Conservation (phyloP, 1,140 invertebrate genomes). For the Conopomorpha cramerella region DNA sequence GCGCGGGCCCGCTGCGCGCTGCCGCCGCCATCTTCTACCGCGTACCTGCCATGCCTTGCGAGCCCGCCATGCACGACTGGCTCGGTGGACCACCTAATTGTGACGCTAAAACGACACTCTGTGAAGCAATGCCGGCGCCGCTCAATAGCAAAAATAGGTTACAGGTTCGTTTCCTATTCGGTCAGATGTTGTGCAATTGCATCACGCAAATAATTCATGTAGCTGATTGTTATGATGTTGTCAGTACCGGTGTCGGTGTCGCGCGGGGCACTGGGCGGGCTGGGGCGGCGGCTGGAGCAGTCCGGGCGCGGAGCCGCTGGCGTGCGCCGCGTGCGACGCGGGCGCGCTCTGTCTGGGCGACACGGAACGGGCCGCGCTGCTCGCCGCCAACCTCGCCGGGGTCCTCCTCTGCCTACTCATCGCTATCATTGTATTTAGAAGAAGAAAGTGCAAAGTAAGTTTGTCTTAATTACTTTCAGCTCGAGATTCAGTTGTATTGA, state of each 20-base stretch:
- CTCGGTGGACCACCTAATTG: slow-evolving; percentile 31
- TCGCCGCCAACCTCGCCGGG: slow-evolving; percentile 73
- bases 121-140: slow-evolving; percentile 22
- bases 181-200: too few relatives aligned
- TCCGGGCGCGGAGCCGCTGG: slow-evolving; percentile 10
- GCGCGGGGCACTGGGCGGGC: slow-evolving; percentile 27
- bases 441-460: slow-evolving; percentile 77
- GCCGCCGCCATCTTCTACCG: slow-evolving; percentile 40
- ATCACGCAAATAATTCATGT: too few relatives aligned
- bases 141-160: slow-evolving; percentile 16
- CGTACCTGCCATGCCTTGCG: slow-evolving; percentile 27
- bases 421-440: slow-evolving; percentile 72
- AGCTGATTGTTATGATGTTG: slow-evolving; percentile 2
- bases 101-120: slow-evolving; percentile 28
- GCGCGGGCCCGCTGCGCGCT: slow-evolving; percentile 19
- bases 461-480: too few relatives aligned
- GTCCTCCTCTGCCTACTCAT: slow-evolving; percentile 73
- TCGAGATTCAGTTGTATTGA: too few relatives aligned
- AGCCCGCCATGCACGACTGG: slow-evolving; percentile 35
- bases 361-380: slow-evolving; percentile 66
- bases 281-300: slow-evolving; percentile 22
- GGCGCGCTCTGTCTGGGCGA: slow-evolving; percentile 50
- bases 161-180: slow-evolving; percentile 15
- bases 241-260: slow-evolving; percentile 42
- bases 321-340: slow-evolving; percentile 32